These are phyloP conservation scores for Mionectes macconnelli DNA, from an alignment of 2,113 vertebrate genomes.

Conservation along the genomic window DNA sequence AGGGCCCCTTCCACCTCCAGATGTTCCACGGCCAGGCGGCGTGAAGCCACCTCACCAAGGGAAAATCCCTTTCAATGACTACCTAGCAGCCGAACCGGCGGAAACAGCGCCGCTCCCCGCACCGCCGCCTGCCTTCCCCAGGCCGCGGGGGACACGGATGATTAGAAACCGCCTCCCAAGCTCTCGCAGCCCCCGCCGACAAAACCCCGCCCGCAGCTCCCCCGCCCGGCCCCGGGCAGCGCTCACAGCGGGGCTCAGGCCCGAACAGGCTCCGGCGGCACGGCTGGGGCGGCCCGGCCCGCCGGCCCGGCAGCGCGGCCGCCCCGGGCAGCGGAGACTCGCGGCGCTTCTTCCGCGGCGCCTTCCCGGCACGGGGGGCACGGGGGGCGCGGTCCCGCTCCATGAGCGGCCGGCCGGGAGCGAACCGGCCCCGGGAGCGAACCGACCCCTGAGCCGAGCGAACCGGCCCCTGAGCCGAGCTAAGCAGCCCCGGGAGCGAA, in stretches of 20 bases:
- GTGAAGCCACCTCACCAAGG: not conserved
- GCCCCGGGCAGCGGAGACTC: not conserved
- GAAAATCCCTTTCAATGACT: not conserved
- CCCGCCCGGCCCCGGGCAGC: not conserved
- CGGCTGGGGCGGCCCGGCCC: not conserved
- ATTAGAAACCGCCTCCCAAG: accelerated
- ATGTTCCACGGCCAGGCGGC: not conserved
- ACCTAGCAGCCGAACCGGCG: not conserved
- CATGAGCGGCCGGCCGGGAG: not conserved
- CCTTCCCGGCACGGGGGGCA: not conserved
- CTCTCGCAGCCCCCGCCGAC: accelerated
- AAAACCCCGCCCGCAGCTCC: too few species aligned
- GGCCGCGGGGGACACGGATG: accelerated
- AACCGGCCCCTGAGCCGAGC: too few species aligned
- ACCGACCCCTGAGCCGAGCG: too few species aligned
- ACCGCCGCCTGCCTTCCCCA: not conserved
- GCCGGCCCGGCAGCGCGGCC: not conserved
- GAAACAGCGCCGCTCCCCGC: accelerated
- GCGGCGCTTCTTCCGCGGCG: not conserved
- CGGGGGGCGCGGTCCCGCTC: not conserved
- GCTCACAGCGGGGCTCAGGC: not conserved
- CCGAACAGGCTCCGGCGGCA: conserved; percentile 12
- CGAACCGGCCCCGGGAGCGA: too few species aligned
- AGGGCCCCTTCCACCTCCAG: not conserved
- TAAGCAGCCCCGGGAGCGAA: too few species aligned